Evolutionary conservation across 2,113 vertebrate species (phyloP).

Genomic region (Picathartes gymnocephalus): DNA sequence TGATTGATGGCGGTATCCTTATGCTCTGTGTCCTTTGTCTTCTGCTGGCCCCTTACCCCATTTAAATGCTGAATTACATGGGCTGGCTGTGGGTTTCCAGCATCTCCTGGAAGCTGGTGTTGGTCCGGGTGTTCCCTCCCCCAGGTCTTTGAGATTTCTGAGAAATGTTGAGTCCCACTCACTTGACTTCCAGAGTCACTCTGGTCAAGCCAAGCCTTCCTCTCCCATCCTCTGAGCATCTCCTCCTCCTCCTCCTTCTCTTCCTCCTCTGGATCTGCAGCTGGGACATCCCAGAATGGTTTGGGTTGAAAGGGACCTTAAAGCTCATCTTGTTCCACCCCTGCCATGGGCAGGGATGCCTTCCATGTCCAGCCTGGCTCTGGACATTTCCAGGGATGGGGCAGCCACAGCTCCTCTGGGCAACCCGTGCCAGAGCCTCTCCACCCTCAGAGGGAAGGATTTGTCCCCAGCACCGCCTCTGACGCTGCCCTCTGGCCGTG

Average conservation of each 20-base stretch:
- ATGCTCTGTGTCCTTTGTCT: neutral
- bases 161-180: neutral
- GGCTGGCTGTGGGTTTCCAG: neutral
- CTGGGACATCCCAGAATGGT: neutral
- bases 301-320: neutral
- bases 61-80: neutral
- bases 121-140: neutral
- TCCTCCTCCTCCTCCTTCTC: neutral
- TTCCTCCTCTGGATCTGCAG: neutral
- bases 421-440: neutral
- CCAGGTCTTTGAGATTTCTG: neutral
- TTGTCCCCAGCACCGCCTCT: neutral
- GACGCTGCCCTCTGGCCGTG: neutral
- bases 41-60: neutral
- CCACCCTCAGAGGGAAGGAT: neutral
- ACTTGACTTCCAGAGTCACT: neutral
- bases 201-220: neutral
- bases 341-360: neutral
- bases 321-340: neutral
- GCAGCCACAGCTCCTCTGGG: neutral
- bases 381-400: neutral
- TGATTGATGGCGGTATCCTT: neutral
- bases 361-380: neutral
- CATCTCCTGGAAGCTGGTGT: neutral
- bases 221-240: neutral